Conservation (phyloP, 2,113 vertebrate genomes). For the Myrmecobius fasciatus region DNA sequence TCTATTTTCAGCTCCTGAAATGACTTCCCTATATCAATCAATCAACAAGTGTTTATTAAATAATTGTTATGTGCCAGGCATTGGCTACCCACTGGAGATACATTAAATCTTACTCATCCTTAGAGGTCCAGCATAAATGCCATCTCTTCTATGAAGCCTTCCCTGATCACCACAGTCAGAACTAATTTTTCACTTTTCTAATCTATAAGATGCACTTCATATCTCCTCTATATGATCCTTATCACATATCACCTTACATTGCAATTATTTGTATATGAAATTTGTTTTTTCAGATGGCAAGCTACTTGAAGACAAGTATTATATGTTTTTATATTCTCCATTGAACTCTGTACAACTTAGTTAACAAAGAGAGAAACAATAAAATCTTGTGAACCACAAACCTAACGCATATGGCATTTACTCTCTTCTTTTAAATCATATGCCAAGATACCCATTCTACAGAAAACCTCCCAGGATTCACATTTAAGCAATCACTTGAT, state of each 20-base stretch:
- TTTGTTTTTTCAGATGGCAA: not conserved
- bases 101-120: not conserved
- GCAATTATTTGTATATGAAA: not conserved
- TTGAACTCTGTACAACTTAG: not conserved
- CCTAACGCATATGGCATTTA: not conserved
- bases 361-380: not conserved
- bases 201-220: not conserved
- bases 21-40: not conserved
- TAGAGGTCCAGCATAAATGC: not conserved
- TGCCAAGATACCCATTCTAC: not conserved
- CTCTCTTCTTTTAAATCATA: not conserved
- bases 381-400: not conserved
- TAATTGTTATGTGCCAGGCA: not conserved
- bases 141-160: not conserved
- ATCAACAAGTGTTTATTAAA: not conserved
- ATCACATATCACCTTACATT: not conserved
- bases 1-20: not conserved
- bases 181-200: not conserved
- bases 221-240: not conserved
- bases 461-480: not conserved
- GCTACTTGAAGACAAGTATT: not conserved
- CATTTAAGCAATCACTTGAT: not conserved
- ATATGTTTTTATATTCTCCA: not conserved
- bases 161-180: not conserved
- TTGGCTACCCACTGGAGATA: not conserved